phyloP scores from a whole-genome alignment of 2,888 invertebrate genomes.

The Chalcosyrphus nemorum region DNA sequence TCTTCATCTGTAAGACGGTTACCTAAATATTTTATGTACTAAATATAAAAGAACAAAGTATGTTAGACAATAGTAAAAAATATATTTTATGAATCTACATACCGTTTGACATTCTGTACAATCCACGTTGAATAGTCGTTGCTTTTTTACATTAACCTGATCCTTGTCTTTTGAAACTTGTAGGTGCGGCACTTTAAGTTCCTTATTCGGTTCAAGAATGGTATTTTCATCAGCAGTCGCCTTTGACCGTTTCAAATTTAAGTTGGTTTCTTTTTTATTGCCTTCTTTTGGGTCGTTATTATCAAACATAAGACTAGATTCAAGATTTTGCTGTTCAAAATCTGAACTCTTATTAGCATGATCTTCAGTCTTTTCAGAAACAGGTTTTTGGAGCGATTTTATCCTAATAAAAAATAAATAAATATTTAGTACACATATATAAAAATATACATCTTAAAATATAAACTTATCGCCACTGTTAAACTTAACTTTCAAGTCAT shows the following conservation, averaged over 20 bases:
- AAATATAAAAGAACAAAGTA: background rate
- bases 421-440: background rate
- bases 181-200: background rate
- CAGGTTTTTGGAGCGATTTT: constrained; percentile 58
- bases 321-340: constrained; percentile 7
- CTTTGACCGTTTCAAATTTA: background rate
- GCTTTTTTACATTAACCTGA: constrained; percentile 65
- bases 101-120: constrained; percentile 78
- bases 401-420: constrained; percentile 37
- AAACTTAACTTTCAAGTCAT: too few relatives aligned
- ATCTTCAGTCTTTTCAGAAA: background rate
- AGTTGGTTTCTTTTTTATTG: background rate
- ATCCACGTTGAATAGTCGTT: constrained; percentile 75
- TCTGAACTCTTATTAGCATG: background rate
- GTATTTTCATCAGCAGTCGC: background rate
- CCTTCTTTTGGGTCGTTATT: background rate
- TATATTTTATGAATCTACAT: constrained; percentile 25
- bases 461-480: too few relatives aligned
- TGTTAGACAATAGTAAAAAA: background rate
- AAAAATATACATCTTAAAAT: too few relatives aligned
- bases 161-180: constrained; percentile 7
- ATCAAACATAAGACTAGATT: constrained; percentile 2
- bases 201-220: background rate
- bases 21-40: constrained; percentile 78
- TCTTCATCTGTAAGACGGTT: constrained; percentile 75